Evolutionary conservation across 2,797 vertebrate genomes (phyloP), one percentile per base, ranked within the genome.

Genomic region (Danio aesculapii): DNA sequence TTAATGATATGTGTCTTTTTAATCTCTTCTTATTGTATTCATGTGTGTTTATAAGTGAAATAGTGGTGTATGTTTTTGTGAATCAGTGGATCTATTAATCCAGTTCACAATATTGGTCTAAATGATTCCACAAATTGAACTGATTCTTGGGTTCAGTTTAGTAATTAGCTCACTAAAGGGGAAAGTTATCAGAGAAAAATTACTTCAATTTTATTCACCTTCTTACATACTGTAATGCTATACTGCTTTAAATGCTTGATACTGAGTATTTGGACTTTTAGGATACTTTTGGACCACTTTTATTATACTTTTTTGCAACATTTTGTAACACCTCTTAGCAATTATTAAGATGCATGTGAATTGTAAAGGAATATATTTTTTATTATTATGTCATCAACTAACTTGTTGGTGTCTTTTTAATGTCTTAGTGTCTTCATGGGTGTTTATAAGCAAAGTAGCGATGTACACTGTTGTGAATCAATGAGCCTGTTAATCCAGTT

Each of bases 121-220:
- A 30, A 30, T 30, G 30, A 30, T 30, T 30, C 30, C 30, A 30
- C 30, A 30, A 30, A 30, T 30, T 30, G 1, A 30, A 30, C 30
- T 30, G 30, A 30, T 30, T 30, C 3, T 30, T 30, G 30, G 30
- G 1, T 30, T 30, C 3, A 30, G 30, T n/a, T 71, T 10, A 57
- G n/a, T 1, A 10, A 7, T 44, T 13, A 71, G 19, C n/a, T 57
- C 50, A 44, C 30, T 30, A 30, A 71, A 1, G 6, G 39, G 39
- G 69, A 57, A 17, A n/a, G 41, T 71, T 57, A 71, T 71, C 16
- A 19, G 52, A 55, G 69, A 71, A 71, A 71, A 30, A 30, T 0
- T 16, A 71, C 69, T 71, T 71, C n/a, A 57, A 57, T 71, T 44
- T 57, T 30, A 71, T n/a, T 57, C 52, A 19, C 39, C 44, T 71